Percentiles rank a stretch among this genome's conserved stretches.
Evolutionary conservation across 2,888 invertebrate genomes (phyloP).

Genomic region (Eupithecia vulgata): DNA sequence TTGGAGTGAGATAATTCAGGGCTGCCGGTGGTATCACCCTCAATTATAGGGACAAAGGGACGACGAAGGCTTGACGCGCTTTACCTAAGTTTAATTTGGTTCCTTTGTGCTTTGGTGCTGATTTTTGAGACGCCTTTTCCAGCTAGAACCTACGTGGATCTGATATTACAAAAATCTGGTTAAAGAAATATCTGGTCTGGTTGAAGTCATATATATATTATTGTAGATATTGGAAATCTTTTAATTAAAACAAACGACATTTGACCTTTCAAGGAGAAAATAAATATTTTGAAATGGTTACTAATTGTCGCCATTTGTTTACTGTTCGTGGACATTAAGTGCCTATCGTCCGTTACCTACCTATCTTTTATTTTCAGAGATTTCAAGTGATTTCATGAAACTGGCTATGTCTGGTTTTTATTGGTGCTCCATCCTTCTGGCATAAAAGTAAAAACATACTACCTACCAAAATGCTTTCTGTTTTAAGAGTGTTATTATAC

Average conservation of each 20-base stretch:
- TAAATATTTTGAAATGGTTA: neutral
- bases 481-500: neutral
- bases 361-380: neutral
- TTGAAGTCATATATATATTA: neutral
- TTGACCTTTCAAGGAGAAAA: neutral
- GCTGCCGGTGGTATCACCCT: slow-evolving; percentile 56
- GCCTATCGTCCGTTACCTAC: neutral
- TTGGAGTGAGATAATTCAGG: slow-evolving; percentile 63
- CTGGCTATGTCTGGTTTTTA: slow-evolving; percentile 4
- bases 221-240: neutral
- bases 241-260: neutral
- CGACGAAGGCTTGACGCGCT: slow-evolving; percentile 46
- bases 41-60: slow-evolving; percentile 57
- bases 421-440: neutral
- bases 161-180: neutral
- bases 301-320: neutral
- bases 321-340: neutral
- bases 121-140: slow-evolving; percentile 36
- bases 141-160: neutral
- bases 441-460: neutral
- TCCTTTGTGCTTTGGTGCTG: slow-evolving; percentile 54
- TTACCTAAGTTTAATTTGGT: slow-evolving; percentile 57
- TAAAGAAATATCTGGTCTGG: neutral
- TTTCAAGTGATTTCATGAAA: neutral
- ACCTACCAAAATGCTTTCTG: neutral